Conservation (phyloP, 1,140 invertebrate species). For the Telenomus remus region DNA sequence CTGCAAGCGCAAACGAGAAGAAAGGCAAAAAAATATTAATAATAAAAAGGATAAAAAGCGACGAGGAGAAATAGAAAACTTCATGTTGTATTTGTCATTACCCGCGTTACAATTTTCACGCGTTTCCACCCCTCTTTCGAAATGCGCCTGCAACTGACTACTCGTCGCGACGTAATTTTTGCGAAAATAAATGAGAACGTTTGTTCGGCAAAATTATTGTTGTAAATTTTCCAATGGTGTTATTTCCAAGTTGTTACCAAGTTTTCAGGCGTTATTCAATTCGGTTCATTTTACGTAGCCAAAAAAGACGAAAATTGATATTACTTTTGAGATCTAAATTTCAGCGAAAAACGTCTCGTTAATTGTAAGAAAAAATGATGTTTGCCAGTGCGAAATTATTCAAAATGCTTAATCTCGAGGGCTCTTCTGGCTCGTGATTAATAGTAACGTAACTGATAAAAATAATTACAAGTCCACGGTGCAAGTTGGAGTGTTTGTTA, state of each 20-base stretch:
- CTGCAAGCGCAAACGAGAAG: conserved; percentile 9
- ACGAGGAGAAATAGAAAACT: conserved; percentile 4
- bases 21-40: conserved; percentile 4
- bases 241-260: conserved; percentile 27
- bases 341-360: too few species aligned
- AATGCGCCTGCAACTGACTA: conserved; percentile 44
- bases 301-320: conserved; percentile 11
- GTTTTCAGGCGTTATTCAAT: conserved; percentile 22
- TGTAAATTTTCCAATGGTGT: conserved; percentile 50
- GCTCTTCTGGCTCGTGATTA: conserved; percentile 28
- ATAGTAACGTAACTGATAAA: conserved; percentile 38
- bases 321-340: too few species aligned
- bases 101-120: conserved; percentile 27
- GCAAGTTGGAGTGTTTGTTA: conserved; percentile 17
- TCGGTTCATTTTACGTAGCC: conserved; percentile 33
- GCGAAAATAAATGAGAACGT: conserved; percentile 46
- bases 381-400: conserved; percentile 17
- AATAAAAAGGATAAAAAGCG: neutral
- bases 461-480: conserved; percentile 31
- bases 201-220: conserved; percentile 46
- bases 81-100: conserved; percentile 42
- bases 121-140: conserved; percentile 19
- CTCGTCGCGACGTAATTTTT: conserved; percentile 29
- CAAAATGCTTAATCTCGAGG: conserved; percentile 26
- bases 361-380: too few species aligned